Evolutionary conservation across 2,888 invertebrate species (phyloP).

Genomic region (Tupiocoris notatus): DNA sequence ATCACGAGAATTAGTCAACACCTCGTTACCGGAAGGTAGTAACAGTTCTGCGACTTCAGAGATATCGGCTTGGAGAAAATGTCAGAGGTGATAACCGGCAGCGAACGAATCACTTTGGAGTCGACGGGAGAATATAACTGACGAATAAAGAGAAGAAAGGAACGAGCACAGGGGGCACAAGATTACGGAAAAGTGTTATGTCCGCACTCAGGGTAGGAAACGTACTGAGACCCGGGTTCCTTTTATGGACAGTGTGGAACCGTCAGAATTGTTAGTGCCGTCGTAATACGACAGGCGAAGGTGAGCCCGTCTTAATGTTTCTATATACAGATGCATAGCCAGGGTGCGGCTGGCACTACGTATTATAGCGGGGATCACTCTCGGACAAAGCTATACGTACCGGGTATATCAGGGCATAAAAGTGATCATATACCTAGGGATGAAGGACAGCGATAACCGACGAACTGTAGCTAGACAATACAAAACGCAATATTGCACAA

Average conservation of each 20-base stretch:
- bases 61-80: neutral
- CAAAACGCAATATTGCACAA: neutral
- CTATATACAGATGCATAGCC: neutral
- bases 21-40: too few species aligned
- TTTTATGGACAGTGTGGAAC: slow-evolving; percentile 21
- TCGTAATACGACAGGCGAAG: slow-evolving; percentile 11
- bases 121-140: slow-evolving; percentile 8
- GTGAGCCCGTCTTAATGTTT: slow-evolving; percentile 26
- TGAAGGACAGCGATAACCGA: neutral
- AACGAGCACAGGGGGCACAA: neutral
- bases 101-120: slow-evolving; percentile 23
- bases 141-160: neutral
- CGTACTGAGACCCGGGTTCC: neutral
- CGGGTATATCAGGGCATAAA: neutral
- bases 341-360: neutral
- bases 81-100: neutral
- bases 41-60: too few species aligned
- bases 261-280: slow-evolving; percentile 36
- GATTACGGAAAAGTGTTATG: slow-evolving; percentile 28
- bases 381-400: neutral
- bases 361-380: neutral
- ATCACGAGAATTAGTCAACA: too few species aligned
- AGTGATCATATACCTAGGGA: neutral
- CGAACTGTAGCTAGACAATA: neutral
- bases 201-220: slow-evolving; percentile 2